phyloP scores from a whole-genome alignment of 2,113 vertebrate genomes.

The Psilopogon haemacephalus region DNA sequence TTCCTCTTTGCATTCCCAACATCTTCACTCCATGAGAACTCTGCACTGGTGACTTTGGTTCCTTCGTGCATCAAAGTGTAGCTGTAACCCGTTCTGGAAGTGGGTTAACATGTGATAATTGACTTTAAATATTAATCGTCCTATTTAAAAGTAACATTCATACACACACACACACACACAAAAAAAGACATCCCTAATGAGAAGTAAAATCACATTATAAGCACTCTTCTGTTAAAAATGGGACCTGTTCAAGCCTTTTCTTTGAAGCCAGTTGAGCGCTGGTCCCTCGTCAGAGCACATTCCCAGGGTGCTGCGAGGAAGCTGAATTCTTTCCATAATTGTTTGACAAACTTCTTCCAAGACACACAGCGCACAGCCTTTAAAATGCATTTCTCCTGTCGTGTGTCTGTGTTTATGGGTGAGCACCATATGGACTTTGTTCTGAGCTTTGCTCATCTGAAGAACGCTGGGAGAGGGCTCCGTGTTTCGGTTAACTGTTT shows the following conservation, averaged over 20 bases:
- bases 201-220: slow-evolving; percentile 36
- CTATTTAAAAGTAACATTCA: slow-evolving; percentile 34
- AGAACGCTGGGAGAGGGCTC: neutral
- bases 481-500: slow-evolving; percentile 49
- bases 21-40: neutral
- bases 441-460: slow-evolving; percentile 37
- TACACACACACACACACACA: neutral
- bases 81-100: slow-evolving; percentile 3
- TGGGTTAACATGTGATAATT: slow-evolving; percentile 46
- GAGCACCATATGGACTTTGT: slow-evolving; percentile 15
- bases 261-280: slow-evolving; percentile 21
- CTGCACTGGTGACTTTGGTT: slow-evolving; percentile 5
- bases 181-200: slow-evolving; percentile 30
- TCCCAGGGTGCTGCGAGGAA: slow-evolving; percentile 20
- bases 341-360: slow-evolving; percentile 38
- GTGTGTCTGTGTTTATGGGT: slow-evolving; percentile 34
- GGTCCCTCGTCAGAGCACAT: neutral
- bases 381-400: slow-evolving; percentile 40
- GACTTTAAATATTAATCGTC: slow-evolving; percentile 60
- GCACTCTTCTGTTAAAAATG: neutral
- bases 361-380: neutral
- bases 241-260: slow-evolving; percentile 11
- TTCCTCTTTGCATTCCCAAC: neutral
- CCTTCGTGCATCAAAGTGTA: slow-evolving; percentile 21
- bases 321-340: slow-evolving; percentile 18